Base-by-base conservation (phyloP, 2,113 vertebrate genomes). In the Acrocephalus arundinaceus region DNA sequence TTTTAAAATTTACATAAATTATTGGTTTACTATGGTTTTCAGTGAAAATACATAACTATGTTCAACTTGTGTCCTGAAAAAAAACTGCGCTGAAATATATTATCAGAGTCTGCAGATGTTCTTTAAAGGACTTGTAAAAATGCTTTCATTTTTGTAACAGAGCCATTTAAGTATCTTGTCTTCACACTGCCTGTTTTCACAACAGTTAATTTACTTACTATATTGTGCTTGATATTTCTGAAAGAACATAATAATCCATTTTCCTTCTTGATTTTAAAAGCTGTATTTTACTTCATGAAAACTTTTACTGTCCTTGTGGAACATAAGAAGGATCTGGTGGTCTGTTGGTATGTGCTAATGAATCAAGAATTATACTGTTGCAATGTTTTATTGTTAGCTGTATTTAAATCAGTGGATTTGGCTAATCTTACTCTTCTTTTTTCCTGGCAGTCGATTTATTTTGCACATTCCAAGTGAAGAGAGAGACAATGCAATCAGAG, bases 401-500 rank as follows among this genome's bases (percentile, higher is more conserved):
- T 45, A 30, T 81, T 94, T 58, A 62, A 85, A 57, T 66, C 1
- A 39, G 13, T 85, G 93, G 71, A 87, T 95, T 94, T 70, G 79
- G 10, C 43, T 95, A 74, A 90, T 65, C 15, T 71, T 66, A 57
- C 33, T 68, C 79, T 57, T 80, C 30, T 89, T 91, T 58, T 83
- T 94, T 83, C 94, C 90, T 79, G 85, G 41, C 97, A 99, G 99
- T 97, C 99, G 99, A 89, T 99, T 99, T 98, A 99, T 99, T 98
- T 98, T 99, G 93, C 99, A 99, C 97, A 99, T 99, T 97, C 99
- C 99, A 83, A 99, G 99, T 59, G 99, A 99, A 96, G 99, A 99
- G 96, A 97, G 99, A 98, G 99, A 99, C 98, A 99, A 99, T 96
- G 99, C 99, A 65, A 99, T 99, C 96, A 97, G 99, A 95, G 99